phyloP scores from a whole-genome alignment of 2,113 vertebrate genomes.

The Paramormyrops kingsleyae region DNA sequence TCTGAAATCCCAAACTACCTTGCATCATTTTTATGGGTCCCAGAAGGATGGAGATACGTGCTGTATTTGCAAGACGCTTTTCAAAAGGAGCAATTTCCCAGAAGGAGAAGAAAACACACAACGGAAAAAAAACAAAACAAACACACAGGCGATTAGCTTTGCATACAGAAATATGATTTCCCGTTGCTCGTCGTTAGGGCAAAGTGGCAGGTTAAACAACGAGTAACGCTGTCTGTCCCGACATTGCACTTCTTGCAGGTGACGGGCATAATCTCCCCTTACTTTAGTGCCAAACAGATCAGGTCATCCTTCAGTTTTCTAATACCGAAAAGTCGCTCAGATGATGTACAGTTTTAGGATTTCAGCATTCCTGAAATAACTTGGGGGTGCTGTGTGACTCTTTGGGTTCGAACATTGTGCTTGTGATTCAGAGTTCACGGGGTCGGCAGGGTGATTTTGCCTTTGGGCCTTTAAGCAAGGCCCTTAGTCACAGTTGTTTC shows the following conservation, averaged over 20 bases:
- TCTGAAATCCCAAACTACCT: slow-evolving; percentile 5
- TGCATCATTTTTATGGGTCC: slow-evolving; percentile 21
- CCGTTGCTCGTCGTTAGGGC: not conserved
- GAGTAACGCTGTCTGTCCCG: not conserved
- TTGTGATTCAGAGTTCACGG: not conserved
- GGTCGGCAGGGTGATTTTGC: not conserved
- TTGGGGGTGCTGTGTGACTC: not conserved
- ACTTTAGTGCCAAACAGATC: not conserved
- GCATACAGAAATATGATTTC: not conserved
- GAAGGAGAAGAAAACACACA: not conserved
- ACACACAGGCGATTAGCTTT: not conserved
- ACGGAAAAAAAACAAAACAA: not conserved
- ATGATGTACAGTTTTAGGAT: not conserved
- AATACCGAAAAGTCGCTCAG: not conserved
- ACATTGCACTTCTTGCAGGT: not conserved
- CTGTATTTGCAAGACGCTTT: not conserved
- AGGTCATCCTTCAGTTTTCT: not conserved
- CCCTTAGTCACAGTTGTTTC: not conserved
- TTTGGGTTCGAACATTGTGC: not conserved
- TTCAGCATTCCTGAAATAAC: not conserved
- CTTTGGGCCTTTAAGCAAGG: not conserved
- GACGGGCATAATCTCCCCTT: not conserved
- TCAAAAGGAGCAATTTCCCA: not conserved
- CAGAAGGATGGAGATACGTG: not conserved
- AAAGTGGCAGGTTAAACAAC: not conserved